Percentiles rank a stretch among this genome's conserved stretches.
Evolutionary conservation across 1,140 invertebrate genomes (phyloP).

Genomic region (Papilio xuthus): DNA sequence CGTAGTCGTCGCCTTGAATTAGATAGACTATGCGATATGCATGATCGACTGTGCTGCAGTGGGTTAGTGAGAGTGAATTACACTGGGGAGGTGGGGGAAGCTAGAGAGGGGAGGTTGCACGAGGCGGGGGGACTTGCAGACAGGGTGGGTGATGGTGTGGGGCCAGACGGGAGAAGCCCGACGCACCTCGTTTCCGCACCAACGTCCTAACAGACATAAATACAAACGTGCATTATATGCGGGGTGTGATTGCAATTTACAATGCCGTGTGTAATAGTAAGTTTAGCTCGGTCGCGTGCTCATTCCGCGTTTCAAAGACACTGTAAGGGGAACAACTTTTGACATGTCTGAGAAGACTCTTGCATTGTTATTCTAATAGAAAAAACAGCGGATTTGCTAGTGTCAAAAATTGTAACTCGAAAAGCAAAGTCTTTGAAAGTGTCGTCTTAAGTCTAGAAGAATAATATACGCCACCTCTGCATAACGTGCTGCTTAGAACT

Average conservation of each 20-base stretch:
- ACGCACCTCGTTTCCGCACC: constrained; percentile 77
- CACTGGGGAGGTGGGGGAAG: constrained; percentile 45
- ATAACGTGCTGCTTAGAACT: too few relatives aligned
- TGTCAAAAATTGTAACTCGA: background rate
- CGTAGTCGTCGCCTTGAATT: constrained; percentile 72
- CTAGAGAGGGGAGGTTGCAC: constrained; percentile 50
- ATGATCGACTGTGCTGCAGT: constrained; percentile 79
- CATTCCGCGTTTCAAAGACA: constrained; percentile 52
- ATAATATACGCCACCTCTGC: background rate
- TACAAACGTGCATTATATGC: constrained; percentile 64
- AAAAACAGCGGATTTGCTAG: background rate
- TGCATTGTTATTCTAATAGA: constrained; percentile 4
- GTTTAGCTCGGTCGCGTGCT: constrained; percentile 45
- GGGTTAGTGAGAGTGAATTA: constrained; percentile 82
- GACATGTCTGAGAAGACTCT: constrained; percentile 17
- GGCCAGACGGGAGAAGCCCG: constrained; percentile 76
- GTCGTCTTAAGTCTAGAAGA: background rate
- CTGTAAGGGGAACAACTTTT: constrained; percentile 15
- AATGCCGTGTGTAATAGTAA: constrained; percentile 61
- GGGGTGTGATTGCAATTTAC: constrained; percentile 64
- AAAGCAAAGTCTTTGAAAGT: background rate
- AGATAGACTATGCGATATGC: constrained; percentile 70
- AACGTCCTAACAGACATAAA: constrained; percentile 62
- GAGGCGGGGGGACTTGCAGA: constrained; percentile 61
- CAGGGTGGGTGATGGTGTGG: constrained; percentile 68